These are phyloP conservation scores for Reticulitermes lucifugus DNA, from an alignment of 2,888 invertebrate species.

Conservation along the genomic window DNA sequence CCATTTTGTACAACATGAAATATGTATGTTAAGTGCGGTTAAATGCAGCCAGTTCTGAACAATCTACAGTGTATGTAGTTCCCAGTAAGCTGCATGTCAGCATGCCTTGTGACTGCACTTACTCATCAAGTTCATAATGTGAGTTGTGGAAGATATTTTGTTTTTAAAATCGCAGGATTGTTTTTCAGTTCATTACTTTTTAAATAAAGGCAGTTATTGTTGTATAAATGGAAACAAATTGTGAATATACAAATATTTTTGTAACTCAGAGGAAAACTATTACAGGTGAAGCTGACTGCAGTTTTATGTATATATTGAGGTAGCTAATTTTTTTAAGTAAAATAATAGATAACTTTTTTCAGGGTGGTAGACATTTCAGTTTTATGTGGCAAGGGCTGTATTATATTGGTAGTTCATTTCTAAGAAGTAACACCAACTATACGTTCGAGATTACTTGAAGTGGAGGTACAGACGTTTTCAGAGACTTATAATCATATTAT, in stretches of 20 bases:
- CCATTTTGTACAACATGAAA: neutral
- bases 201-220: conserved; percentile 39
- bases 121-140: neutral
- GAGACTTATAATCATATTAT: conserved; percentile 17
- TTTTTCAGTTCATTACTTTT: conserved; percentile 28
- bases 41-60: neutral
- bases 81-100: neutral
- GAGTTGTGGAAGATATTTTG: neutral
- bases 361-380: conserved; percentile 44
- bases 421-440: conserved; percentile 19
- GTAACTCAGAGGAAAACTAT: conserved; percentile 35
- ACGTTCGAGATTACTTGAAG: conserved; percentile 17
- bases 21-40: neutral
- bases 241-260: conserved; percentile 48
- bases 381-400: conserved; percentile 46
- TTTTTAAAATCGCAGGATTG: conserved; percentile 33
- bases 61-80: neutral
- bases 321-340: conserved; percentile 18
- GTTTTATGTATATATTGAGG: conserved; percentile 42
- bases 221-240: conserved; percentile 43
- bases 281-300: conserved; percentile 20
- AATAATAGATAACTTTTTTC: conserved; percentile 23
- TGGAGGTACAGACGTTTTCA: neutral
- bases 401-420: conserved; percentile 39
- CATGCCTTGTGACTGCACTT: neutral